Conservation (phyloP, 2,113 vertebrate genomes). For the Puffinus mauretanicus region DNA sequence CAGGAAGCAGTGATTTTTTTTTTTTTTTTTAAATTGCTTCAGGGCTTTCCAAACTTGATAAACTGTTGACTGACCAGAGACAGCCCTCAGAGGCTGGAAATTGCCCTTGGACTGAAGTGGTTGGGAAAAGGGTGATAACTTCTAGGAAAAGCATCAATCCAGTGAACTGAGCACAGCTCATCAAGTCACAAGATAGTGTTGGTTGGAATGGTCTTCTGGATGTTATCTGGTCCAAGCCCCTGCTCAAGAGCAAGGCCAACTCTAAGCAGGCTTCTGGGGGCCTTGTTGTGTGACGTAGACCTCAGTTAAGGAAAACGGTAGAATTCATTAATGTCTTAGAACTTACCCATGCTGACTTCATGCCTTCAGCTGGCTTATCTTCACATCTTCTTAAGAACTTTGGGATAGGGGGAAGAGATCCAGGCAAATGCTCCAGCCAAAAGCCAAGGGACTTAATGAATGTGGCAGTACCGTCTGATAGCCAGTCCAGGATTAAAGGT, state of each 20-base stretch:
- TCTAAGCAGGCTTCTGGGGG: neutral
- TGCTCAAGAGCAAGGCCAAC: neutral
- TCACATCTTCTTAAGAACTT: neutral
- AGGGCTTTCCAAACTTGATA: neutral
- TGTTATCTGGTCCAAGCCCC: neutral
- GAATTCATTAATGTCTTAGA: neutral
- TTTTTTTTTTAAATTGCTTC: neutral
- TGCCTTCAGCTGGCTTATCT: neutral
- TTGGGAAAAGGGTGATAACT: neutral
- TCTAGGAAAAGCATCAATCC: neutral
- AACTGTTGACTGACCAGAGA: neutral
- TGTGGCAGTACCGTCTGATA: neutral
- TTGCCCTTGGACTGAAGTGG: neutral
- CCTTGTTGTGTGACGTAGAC: accelerated
- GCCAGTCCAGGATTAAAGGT: neutral
- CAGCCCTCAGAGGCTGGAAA: neutral
- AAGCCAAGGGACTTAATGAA: neutral
- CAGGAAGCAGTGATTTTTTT: neutral
- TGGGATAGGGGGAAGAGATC: neutral
- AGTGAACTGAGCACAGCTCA: neutral
- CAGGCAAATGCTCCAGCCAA: neutral
- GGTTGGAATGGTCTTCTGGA: neutral
- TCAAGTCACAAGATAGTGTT: neutral
- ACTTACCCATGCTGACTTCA: neutral
- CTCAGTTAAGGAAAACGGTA: neutral